Base-by-base conservation (phyloP, 2,888 invertebrate genomes). In the Tanaodytes sp. region DNA sequence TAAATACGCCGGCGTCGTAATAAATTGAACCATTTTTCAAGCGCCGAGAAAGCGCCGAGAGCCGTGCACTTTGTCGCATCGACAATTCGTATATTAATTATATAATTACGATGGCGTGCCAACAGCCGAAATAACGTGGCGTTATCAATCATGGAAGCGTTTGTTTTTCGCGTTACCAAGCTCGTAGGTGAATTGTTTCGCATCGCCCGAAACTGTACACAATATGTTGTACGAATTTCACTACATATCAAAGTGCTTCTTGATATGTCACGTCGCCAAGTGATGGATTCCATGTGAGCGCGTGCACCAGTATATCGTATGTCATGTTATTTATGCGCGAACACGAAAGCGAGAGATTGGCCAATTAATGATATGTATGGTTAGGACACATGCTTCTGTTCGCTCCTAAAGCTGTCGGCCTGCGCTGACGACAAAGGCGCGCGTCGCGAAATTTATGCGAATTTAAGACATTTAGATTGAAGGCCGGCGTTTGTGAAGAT, bases 301-400 rank as follows among this genome's bases (percentile, higher is more conserved):
- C 65, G 43, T 40, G 55, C 42, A 37, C 64, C 54, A 61, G 61
- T 70, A 62, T 65, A 70, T 62, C 57, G 70, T 51, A 51, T 33
- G 52, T 43, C 46, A 48, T 55, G 70, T 62, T 70, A 65, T 70
- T 70, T 70, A 70, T 65, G 49, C 62, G 58, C 46, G 45, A 57
- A 57, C 65, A 62, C 48, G 70, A 61, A 52, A 70, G 70, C 70
- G 57, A 58, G 69, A 64, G 65, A 70, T 70, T 70, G 70, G 61
- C 61, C 65, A 64, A 70, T 70, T 70, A 70, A 70, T 70, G 70
- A 70, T 64, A 61, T 61, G 70, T 70, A 49, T 70, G 70, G 55
- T 42, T 58, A 20, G 65, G 70, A 70, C 70, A 70, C 59, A 15
- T 39, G 69, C 65, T 62, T 70, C 65, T 62, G 55, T 62, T 46